These are phyloP conservation scores for Heliconius melpomene DNA, from an alignment of 1,140 invertebrate species.

Conservation along the genomic window DNA sequence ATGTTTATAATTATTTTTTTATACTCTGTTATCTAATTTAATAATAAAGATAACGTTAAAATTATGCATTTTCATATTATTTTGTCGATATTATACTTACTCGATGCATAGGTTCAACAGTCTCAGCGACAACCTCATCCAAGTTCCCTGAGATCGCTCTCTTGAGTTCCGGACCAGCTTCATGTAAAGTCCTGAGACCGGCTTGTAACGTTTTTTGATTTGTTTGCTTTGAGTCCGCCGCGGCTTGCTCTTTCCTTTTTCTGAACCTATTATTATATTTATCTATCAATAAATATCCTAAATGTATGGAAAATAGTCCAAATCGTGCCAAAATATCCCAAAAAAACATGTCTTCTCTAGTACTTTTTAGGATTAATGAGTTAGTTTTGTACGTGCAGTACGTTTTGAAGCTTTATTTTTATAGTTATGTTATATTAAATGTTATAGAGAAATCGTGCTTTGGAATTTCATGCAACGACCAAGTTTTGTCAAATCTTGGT, in stretches of 20 bases:
- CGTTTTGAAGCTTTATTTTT: background rate
- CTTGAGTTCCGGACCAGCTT: constrained; percentile 98
- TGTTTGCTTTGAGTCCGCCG: constrained; percentile 88
- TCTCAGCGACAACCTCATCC: constrained; percentile 94
- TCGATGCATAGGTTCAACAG: constrained; percentile 97
- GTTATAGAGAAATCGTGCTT: constrained; percentile 69
- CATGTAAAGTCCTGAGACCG: constrained; percentile 96
- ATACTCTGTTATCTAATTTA: too few species aligned
- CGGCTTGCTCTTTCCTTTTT: constrained; percentile 97
- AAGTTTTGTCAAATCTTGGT: background rate
- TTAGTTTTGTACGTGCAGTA: constrained; percentile 1
- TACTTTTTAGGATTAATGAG: background rate
- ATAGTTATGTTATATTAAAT: background rate
- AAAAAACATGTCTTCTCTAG: constrained; percentile 67
- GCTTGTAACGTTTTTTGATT: constrained; percentile 94
- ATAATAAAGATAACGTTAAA: too few species aligned
- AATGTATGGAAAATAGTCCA: background rate
- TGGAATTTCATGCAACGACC: constrained; percentile 42
- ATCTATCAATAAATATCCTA: background rate
- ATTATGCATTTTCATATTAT: too few species aligned
- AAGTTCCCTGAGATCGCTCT: constrained; percentile 98
- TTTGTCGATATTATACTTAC: constrained; percentile 80
- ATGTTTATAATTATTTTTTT: too few species aligned
- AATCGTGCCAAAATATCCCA: constrained; percentile 37
- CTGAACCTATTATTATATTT: constrained; percentile 89